phyloP scores from a whole-genome alignment of 2,797 vertebrate genomes.

The Eulemur rubriventer region DNA sequence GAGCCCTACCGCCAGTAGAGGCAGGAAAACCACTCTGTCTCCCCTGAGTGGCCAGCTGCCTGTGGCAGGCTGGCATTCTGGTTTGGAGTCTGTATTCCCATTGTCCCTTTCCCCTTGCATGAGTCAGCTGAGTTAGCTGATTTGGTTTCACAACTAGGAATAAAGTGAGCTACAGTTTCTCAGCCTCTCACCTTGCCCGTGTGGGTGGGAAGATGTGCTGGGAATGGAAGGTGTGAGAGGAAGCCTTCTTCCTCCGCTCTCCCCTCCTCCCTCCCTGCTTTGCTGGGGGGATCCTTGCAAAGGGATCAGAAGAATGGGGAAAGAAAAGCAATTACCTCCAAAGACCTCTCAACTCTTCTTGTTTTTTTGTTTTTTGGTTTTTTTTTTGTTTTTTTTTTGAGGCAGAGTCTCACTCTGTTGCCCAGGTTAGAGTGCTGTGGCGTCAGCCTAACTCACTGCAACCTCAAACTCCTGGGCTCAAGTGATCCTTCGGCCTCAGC shows the following conservation, averaged over 20 bases:
- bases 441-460: no score
- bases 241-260: not conserved
- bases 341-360: not conserved
- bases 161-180: not conserved
- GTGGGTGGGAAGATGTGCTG: not conserved
- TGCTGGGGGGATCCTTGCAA: not conserved
- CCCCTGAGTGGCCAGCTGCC: not conserved
- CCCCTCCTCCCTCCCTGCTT: not conserved
- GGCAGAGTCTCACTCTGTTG: no score
- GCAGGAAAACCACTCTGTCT: not conserved
- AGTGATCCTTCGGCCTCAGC: no score
- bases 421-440: no score
- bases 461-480: no score
- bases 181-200: not conserved
- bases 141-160: not conserved
- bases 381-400: no score
- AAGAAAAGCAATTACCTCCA: not conserved
- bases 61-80: not conserved
- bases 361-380: no score
- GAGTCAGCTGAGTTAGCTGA: not conserved
- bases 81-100: not conserved
- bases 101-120: not conserved
- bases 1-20: not conserved
- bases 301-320: not conserved
- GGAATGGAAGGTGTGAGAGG: not conserved